Percentiles rank a stretch among this genome's conserved stretches.
Evolutionary conservation across 2,797 vertebrate genomes (phyloP).

Genomic region (Fistularia tabacaria): DNA sequence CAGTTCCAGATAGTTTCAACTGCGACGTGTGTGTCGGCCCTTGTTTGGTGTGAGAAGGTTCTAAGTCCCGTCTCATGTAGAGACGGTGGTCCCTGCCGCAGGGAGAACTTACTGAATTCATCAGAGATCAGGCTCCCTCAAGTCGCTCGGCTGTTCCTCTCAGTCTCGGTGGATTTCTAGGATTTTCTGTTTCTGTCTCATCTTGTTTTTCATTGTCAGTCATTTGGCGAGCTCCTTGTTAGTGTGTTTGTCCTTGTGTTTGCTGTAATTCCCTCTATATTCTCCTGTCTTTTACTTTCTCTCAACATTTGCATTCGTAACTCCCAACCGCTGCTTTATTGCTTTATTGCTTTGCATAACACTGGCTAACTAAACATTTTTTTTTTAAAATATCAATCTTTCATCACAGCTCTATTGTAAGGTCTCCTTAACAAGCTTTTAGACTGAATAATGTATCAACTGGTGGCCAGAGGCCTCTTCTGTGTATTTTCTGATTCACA

Average conservation of each 20-base stretch:
- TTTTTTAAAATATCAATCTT: constrained; percentile 61
- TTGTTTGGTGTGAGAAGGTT: constrained; percentile 30
- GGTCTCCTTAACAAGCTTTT: constrained; percentile 65
- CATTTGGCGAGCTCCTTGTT: not conserved
- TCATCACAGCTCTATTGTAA: constrained; percentile 48
- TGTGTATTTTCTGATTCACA: constrained; percentile 16
- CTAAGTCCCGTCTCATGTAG: constrained; percentile 19
- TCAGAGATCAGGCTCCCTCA: constrained; percentile 4
- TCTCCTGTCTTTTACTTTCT: not conserved
- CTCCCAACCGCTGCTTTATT: constrained; percentile 27
- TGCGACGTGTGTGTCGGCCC: too few species aligned
- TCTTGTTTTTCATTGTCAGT: not conserved
- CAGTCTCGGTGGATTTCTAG: constrained; percentile 1
- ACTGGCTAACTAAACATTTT: constrained; percentile 52
- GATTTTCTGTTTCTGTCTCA: constrained; percentile 1
- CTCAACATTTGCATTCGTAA: constrained; percentile 4
- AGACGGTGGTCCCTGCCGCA: constrained; percentile 17
- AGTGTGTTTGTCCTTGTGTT: constrained; percentile 4
- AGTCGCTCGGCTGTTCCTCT: not conserved
- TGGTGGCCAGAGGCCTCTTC: constrained; percentile 23
- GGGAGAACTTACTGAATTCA: constrained; percentile 8
- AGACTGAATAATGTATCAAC: constrained; percentile 70
- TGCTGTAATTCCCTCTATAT: constrained; percentile 5
- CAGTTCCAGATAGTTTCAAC: too few species aligned
- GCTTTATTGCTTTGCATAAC: constrained; percentile 61